Base-by-base conservation (phyloP, 1,140 invertebrate species). In the Oscheius sp. region DNA sequence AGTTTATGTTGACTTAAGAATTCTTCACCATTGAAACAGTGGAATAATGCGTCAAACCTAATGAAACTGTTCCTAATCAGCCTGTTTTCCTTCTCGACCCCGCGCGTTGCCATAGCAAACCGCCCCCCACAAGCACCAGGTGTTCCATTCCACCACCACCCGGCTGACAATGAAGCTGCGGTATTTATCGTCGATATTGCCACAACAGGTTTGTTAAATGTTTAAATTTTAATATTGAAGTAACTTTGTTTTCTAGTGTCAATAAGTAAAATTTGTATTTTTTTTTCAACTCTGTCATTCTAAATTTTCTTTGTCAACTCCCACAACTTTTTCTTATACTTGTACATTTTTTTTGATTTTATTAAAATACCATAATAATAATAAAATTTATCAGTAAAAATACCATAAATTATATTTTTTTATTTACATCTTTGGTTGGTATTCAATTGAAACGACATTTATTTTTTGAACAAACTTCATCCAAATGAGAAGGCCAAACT, bases 141-240 rank as follows among this genome's bases (percentile, higher is more conserved):
- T 23, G 49, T 55, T 55, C 49, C 49, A 55, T n/a, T n/a, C n/a
- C n/a, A n/a, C n/a, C n/a, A n/a, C n/a, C n/a, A n/a, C n/a, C n/a
- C n/a, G n/a, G n/a, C n/a, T n/a, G 42, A 34, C 36, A 35, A 63
- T 63, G 61, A 63, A 63, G 31, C 61, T 63, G 15, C 32, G 36
- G 15, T 63, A 63, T 63, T 63, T 63, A 63, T 63, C 61, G 10
- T 36, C 61, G 10, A 34, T 63, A n/a, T 26, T 63, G 29, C 61
- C 61, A 7, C 61, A 63, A 63, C 61, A 63, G 31, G 61, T 63
- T 15, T 26, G 55, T 59, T 59, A n/a, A 29, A 63, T 63, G 7
- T 34, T 34, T 7, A 32, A 32, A 32, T 63, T 63, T 7, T 32
- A 29, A 36, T 36, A 63, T 45, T 45, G 18, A 36, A 42, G 36